These are phyloP conservation scores for Acrocera orbiculus DNA, from an alignment of 2,888 invertebrate species.

Conservation along the genomic window DNA sequence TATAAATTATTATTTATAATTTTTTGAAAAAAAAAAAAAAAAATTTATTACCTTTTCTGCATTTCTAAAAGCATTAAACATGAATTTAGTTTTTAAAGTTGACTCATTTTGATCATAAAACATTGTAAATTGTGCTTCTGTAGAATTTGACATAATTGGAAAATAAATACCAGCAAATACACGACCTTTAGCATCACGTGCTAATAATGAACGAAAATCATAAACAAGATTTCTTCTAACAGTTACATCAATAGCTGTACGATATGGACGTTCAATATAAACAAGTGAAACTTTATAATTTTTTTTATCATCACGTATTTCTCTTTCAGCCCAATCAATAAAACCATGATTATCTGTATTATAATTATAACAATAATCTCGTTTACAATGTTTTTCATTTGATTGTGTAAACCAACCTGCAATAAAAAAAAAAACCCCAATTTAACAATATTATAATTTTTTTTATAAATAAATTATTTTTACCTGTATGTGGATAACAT, in stretches of 20 bases:
- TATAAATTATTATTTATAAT: slow-evolving; percentile 1
- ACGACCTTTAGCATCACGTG: slow-evolving; percentile 68
- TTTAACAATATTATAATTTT: background rate
- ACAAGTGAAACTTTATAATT: slow-evolving; percentile 54
- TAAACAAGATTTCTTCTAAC: slow-evolving; percentile 79
- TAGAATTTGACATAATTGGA: slow-evolving; percentile 41
- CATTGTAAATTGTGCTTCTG: slow-evolving; percentile 51
- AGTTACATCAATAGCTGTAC: slow-evolving; percentile 67
- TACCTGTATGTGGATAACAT: slow-evolving; percentile 61
- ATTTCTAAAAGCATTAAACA: slow-evolving; percentile 49
- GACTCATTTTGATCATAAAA: slow-evolving; percentile 48
- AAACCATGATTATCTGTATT: slow-evolving; percentile 52
- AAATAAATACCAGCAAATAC: slow-evolving; percentile 74
- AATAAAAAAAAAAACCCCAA: slow-evolving; percentile 1
- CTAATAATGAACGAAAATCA: slow-evolving; percentile 57
- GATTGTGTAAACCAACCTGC: slow-evolving; percentile 70
- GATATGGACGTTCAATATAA: slow-evolving; percentile 61
- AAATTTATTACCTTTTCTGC: slow-evolving; percentile 35
- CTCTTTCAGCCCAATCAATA: slow-evolving; percentile 71
- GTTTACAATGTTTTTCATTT: slow-evolving; percentile 54
- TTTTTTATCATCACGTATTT: slow-evolving; percentile 46
- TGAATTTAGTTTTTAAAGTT: slow-evolving; percentile 55
- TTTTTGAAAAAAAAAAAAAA: slow-evolving; percentile 5
- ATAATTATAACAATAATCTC: slow-evolving; percentile 69
- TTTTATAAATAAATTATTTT: slow-evolving; percentile 2